Evolutionary conservation across 2,113 vertebrate genomes (phyloP).

Genomic region (Alligator sinensis): DNA sequence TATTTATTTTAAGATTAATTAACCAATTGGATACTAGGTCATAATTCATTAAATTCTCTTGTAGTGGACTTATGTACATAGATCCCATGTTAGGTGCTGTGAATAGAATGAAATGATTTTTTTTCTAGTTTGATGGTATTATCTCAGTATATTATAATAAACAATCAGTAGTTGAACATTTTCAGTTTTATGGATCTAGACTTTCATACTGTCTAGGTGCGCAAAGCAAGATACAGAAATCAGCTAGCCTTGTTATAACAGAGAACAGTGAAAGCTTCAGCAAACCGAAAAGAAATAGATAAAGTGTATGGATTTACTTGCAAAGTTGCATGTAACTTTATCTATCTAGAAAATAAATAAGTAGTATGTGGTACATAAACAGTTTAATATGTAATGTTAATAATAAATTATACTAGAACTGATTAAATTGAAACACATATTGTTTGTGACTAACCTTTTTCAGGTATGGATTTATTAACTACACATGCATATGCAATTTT

Average conservation of each 20-base stretch:
- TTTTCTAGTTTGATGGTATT: neutral
- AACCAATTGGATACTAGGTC: neutral
- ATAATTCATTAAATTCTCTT: neutral
- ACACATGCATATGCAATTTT: neutral
- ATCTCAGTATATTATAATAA: neutral
- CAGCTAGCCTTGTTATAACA: neutral
- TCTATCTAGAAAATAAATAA: neutral
- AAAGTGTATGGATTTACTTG: neutral
- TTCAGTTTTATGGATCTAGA: too few relatives aligned
- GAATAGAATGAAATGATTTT: neutral
- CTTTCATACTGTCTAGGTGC: neutral
- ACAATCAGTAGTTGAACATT: too few relatives aligned
- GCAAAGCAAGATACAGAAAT: neutral
- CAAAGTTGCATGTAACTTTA: neutral
- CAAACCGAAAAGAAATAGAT: neutral
- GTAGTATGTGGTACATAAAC: neutral
- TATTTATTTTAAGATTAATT: neutral
- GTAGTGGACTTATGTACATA: neutral
- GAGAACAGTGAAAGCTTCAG: neutral
- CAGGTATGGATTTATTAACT: neutral
- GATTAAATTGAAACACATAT: neutral
- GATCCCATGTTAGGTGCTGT: neutral
- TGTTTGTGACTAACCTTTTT: neutral
- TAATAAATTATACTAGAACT: neutral
- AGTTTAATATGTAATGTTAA: neutral